These are phyloP conservation scores for Aphelinus certus DNA, from an alignment of 1,140 invertebrate genomes.

Conservation along the genomic window DNA sequence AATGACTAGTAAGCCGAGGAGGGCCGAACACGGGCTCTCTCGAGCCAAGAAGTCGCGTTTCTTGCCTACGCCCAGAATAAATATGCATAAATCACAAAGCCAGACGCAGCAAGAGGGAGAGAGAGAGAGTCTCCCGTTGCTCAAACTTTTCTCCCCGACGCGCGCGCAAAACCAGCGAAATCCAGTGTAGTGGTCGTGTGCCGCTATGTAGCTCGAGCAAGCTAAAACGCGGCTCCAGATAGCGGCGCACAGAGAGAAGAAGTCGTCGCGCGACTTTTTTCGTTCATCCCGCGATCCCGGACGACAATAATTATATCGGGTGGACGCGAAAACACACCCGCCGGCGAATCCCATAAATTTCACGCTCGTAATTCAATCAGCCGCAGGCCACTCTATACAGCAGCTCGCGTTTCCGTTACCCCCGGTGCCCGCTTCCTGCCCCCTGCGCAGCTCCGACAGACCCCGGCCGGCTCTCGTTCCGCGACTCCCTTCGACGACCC, in stretches of 20 bases:
- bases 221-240: too few relatives aligned
- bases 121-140: not conserved
- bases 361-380: conserved; percentile 42
- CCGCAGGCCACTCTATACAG: conserved; percentile 7
- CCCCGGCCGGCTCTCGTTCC: not conserved
- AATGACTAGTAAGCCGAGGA: conserved; percentile 24
- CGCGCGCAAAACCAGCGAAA: not conserved
- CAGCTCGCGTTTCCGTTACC: conserved; percentile 37
- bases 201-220: too few relatives aligned
- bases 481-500: not conserved
- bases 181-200: too few relatives aligned
- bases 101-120: not conserved
- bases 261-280: conserved; percentile 5
- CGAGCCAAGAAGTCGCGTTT: not conserved
- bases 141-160: not conserved
- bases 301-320: too few relatives aligned
- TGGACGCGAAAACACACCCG: not conserved
- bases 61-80: conserved; percentile 18
- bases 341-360: conserved; percentile 34
- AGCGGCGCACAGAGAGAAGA: too few relatives aligned
- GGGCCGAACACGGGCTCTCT: not conserved
- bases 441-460: not conserved
- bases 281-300: not conserved
- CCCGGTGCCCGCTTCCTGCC: conserved; percentile 14
- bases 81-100: conserved; percentile 32